Evolutionary conservation across 2,113 vertebrate species (phyloP).

Genomic region (Phycodurus eques): DNA sequence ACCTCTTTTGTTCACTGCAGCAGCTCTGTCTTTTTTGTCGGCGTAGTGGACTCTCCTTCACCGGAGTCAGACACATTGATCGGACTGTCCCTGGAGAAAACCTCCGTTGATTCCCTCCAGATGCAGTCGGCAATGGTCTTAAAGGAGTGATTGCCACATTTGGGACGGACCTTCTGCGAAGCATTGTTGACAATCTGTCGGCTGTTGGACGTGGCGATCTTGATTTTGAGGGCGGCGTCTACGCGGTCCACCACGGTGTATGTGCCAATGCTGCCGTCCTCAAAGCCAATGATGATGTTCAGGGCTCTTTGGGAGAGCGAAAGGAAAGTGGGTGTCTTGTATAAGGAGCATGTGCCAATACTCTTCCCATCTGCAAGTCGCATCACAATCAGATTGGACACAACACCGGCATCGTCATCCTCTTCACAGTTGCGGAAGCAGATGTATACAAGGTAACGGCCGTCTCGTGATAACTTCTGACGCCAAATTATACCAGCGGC

Average conservation of each 20-base stretch:
- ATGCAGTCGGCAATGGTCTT: conserved; percentile 91
- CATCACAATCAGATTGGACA: conserved; percentile 95
- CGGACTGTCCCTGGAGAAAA: conserved; percentile 96
- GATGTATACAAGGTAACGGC: conserved; percentile 96
- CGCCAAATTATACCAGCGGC: conserved; percentile 91
- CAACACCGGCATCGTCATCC: conserved; percentile 85
- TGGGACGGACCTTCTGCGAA: conserved; percentile 86
- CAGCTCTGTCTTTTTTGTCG: conserved; percentile 90
- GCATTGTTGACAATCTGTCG: conserved; percentile 93
- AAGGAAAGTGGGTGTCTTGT: conserved; percentile 94
- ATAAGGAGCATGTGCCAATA: conserved; percentile 96
- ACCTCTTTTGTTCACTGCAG: conserved; percentile 75
- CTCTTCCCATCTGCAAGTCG: conserved; percentile 95
- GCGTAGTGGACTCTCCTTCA: conserved; percentile 86
- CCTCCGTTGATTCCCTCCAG: conserved; percentile 96
- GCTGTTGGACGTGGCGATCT: conserved; percentile 98
- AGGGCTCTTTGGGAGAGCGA: conserved; percentile 92
- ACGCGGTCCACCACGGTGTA: conserved; percentile 98
- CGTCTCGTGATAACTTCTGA: conserved; percentile 90
- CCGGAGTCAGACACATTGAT: conserved; percentile 89
- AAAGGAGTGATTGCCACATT: conserved; percentile 86
- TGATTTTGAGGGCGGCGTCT: conserved; percentile 95
- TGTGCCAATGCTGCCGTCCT: conserved; percentile 95
- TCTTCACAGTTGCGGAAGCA: conserved; percentile 89
- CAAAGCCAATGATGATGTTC: conserved; percentile 96